Percentiles rank a stretch among this genome's conserved stretches.
Conservation (phyloP, 2,888 invertebrate genomes). For the Cremastinae sp. region DNA sequence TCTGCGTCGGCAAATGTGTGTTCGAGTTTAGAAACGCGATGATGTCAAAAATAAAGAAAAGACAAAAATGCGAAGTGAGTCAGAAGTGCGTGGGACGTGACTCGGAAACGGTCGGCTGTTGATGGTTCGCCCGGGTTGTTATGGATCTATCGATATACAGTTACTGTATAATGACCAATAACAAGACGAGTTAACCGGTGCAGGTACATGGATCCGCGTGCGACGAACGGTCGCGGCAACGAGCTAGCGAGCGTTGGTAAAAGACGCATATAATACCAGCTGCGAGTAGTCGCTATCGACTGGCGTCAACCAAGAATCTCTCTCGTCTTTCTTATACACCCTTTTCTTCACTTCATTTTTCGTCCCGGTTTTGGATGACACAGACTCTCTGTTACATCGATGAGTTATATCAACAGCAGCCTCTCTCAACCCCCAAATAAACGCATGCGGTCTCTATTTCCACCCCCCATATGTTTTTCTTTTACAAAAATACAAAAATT, state of each 20-base stretch:
- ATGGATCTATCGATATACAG: background rate
- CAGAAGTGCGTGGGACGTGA: no score
- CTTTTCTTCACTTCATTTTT: slow-evolving; percentile 19
- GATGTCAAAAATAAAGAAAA: no score
- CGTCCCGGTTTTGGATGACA: slow-evolving; percentile 30
- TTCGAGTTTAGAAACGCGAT: no score
- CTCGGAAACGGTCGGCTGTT: no score
- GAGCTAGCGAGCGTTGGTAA: slow-evolving; percentile 28
- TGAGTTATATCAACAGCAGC: slow-evolving; percentile 52
- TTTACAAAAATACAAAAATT: no score
- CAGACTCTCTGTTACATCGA: slow-evolving; percentile 10
- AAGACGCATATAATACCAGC: slow-evolving; percentile 23
- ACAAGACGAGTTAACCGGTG: slow-evolving; percentile 34
- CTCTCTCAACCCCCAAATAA: no score
- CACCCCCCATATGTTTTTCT: no score
- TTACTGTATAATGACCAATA: background rate
- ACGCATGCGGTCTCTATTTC: no score
- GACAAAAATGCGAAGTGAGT: no score
- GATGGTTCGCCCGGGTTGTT: background rate
- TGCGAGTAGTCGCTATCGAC: slow-evolving; percentile 50
- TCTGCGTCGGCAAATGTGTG: no score
- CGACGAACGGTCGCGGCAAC: slow-evolving; percentile 36
- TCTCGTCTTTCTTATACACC: slow-evolving; percentile 29
- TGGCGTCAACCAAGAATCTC: slow-evolving; percentile 21
- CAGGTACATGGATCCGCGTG: slow-evolving; percentile 32